Base-by-base conservation (phyloP, 1,140 invertebrate species). In the Aphidius gifuensis region DNA sequence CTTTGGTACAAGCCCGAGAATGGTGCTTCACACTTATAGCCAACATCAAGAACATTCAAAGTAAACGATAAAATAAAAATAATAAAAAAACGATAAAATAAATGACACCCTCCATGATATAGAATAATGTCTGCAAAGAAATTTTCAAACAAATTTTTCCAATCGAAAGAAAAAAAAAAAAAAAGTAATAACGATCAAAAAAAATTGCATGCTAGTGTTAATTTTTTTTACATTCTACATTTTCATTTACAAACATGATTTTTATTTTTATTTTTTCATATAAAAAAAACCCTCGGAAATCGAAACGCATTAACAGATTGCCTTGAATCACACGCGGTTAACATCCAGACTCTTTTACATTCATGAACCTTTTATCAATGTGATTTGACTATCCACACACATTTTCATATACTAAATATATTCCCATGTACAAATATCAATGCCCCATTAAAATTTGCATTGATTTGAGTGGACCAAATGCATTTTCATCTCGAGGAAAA, bases 361-460 rank as follows among this genome's bases (percentile, higher is more conserved):
- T 79, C 78, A 78, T 77, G 76, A 76, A 55, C 53, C 78, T 80
- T 80, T 80, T 79, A 79, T 76, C 71, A 73, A 69, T 70, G 71
- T 77, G 77, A 81, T 80, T 80, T 79, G 76, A 78, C 78, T 79
- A 76, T 11, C 70, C 66, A 66, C 69, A 44, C 7, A 44, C 70
- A 65, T 56, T 75, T 76, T 62, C n/a, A 71, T 72, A 72, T 75
- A 71, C 75, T 73, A 71, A 32, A 32, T 32, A 32, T 32, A 32
- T 32, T 32, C 4, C 23, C 23, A 32, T 32, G 23, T 32, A 32
- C 23, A 32, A 2, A 32, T 32, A 32, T 32, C 23, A 32, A 32
- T 32, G 71, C 70, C 71, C 76, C 73, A 79, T 80, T 80, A 76
- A 32, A 69, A 80, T 80, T 81, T 81, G 78, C 79, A 81, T 81